Base-by-base conservation (phyloP, 2,888 invertebrate species). In the Leptura quadrifasciata region DNA sequence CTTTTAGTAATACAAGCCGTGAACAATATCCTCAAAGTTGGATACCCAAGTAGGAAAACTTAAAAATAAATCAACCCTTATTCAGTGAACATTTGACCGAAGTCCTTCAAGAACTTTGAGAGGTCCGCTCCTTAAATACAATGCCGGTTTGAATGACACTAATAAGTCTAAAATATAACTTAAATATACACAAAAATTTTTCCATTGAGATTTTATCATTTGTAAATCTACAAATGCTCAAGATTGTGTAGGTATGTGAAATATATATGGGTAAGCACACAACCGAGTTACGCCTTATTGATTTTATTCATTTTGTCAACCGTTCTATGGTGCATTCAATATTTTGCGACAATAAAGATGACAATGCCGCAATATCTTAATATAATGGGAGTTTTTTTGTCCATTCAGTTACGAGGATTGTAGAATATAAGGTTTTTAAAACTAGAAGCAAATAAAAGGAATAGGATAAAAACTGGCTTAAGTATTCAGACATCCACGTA, bases 271-370 rank as follows among this genome's bases (percentile, higher is more conserved):
- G 70, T 64, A 47, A 79, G 76, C 69, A 73, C 74, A 72, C 80
- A 76, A 76, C 80, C 76, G 76, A 76, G 80, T 80, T 83, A 75
- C 81, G 84, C 84, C 81, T 82, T 84, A 81, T 83, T 84, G 83
- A 81, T 79, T 82, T 84, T 79, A 80, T 83, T 80, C 81, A 78
- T 80, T 84, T 84, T 82, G 84, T 83, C 82, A 82, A 81, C 79
- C 78, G 74, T 64, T 72, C 73, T 69, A 73, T 75, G 79, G 81
- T 79, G 80, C 80, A 85, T 84, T 84, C 83, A 85, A 86, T 86
- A 86, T 85, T 85, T 86, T 85, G 85, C 84, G 85, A 86, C 85
- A 85, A 85, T 84, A 82, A 81, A 78, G 81, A 85, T 81, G 84
- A 85, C 85, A 85, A 84, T 83, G 81, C 80, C 79, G 82, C 83